Conservation (phyloP, 2,797 vertebrate genomes). For the Oceanodroma leucorhoa region DNA sequence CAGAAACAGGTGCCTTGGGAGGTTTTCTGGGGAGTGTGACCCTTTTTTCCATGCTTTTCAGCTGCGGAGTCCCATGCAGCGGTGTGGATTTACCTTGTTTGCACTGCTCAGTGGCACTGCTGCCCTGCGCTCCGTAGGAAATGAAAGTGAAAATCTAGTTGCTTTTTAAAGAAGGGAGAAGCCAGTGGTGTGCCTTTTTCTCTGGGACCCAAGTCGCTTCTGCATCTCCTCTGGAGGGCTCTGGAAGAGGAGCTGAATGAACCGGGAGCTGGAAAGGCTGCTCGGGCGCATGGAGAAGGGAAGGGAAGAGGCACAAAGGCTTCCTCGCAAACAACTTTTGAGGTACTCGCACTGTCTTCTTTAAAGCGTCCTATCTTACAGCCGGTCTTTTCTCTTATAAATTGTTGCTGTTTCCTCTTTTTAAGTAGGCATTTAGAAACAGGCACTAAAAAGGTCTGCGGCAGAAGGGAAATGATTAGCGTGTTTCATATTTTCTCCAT, state of each 20-base stretch:
- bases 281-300: accelerated
- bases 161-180: not conserved
- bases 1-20: not conserved
- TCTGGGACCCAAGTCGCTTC: not conserved
- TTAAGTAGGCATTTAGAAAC: not conserved
- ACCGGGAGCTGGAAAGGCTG: not conserved
- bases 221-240: not conserved
- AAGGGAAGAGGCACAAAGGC: not conserved
- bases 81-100: accelerated
- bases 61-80: accelerated
- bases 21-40: accelerated
- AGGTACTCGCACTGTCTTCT: slow-evolving; percentile 2
- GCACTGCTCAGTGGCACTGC: accelerated
- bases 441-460: not conserved
- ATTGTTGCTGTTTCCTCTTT: not conserved
- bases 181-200: accelerated
- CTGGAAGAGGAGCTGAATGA: not conserved
- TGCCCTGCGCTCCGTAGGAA: accelerated
- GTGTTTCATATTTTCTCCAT: accelerated
- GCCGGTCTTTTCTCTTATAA: not conserved
- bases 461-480: accelerated
- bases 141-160: not conserved
- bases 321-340: not conserved
- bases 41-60: accelerated
- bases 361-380: not conserved